A percentile compares a stretch with the other conserved stretches of the same genome.
Conservation (phyloP, 2,888 invertebrate species). For the Eustalomyia histrio region DNA sequence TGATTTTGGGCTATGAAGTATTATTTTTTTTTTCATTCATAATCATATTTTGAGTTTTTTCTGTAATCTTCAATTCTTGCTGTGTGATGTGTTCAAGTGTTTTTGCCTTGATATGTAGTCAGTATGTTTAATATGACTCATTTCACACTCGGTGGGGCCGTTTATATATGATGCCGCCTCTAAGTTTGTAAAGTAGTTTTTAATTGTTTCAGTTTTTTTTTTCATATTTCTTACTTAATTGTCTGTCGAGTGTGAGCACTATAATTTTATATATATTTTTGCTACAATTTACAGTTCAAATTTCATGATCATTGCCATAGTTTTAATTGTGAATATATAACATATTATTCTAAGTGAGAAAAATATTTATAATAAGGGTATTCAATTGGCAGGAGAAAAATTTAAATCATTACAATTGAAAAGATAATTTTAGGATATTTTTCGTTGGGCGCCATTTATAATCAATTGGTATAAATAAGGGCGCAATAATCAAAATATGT, state of each 20-base stretch:
- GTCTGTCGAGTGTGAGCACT: background rate
- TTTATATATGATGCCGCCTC: slow-evolving; percentile 54
- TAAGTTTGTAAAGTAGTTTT: slow-evolving; percentile 50
- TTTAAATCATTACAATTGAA: too few species aligned
- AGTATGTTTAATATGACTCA: slow-evolving; percentile 48
- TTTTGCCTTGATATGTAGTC: slow-evolving; percentile 13
- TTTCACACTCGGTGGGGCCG: slow-evolving; percentile 63
- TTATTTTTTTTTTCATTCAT: background rate
- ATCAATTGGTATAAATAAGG: too few species aligned
- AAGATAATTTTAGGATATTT: too few species aligned
- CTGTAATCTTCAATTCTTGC: background rate
- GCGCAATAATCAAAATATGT: too few species aligned
- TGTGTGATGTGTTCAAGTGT: slow-evolving; percentile 45
- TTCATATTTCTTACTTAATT: background rate
- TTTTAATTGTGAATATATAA: slow-evolving; percentile 1
- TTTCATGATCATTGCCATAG: slow-evolving; percentile 61
- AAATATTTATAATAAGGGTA: background rate
- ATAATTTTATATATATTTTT: slow-evolving; percentile 3
- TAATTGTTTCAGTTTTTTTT: slow-evolving; percentile 34
- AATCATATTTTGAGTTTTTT: background rate
- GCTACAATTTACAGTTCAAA: slow-evolving; percentile 41
- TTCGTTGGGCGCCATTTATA: too few species aligned
- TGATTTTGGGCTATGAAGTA: too few species aligned
- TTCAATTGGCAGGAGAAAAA: background rate
- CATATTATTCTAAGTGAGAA: background rate